Evolutionary conservation across 2,113 vertebrate species (phyloP).

Genomic region (Mixornis gularis): DNA sequence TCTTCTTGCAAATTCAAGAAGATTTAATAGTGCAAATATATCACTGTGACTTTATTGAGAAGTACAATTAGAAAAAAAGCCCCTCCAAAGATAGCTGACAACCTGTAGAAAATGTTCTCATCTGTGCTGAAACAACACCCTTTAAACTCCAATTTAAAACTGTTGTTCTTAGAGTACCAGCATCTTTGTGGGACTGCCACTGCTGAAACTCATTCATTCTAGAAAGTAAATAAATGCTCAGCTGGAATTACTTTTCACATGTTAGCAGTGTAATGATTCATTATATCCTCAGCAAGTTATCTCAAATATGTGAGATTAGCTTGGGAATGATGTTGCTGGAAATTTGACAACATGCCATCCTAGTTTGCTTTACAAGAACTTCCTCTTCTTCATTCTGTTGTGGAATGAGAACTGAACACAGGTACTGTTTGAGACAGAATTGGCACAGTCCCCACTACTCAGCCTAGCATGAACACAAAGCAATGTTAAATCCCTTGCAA

Average conservation of each 20-base stretch:
- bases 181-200: not conserved
- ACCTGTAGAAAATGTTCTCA: not conserved
- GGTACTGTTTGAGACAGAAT: not conserved
- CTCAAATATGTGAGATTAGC: not conserved
- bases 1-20: not conserved
- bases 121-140: not conserved
- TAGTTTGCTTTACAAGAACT: not conserved
- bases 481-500: not conserved
- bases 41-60: not conserved
- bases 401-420: not conserved
- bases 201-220: not conserved
- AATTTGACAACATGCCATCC: not conserved
- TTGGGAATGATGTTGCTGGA: rapidly evolving
- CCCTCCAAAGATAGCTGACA: not conserved
- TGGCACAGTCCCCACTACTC: not conserved
- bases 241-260: not conserved
- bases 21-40: conserved; percentile 10
- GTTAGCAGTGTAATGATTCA: not conserved
- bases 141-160: not conserved
- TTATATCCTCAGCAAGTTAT: not conserved
- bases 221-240: not conserved
- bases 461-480: not conserved
- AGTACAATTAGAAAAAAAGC: not conserved
- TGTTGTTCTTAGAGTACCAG: not conserved
- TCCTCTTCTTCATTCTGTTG: not conserved